phyloP scores from a whole-genome alignment of 2,888 invertebrate species.

The Macropis europaea region DNA sequence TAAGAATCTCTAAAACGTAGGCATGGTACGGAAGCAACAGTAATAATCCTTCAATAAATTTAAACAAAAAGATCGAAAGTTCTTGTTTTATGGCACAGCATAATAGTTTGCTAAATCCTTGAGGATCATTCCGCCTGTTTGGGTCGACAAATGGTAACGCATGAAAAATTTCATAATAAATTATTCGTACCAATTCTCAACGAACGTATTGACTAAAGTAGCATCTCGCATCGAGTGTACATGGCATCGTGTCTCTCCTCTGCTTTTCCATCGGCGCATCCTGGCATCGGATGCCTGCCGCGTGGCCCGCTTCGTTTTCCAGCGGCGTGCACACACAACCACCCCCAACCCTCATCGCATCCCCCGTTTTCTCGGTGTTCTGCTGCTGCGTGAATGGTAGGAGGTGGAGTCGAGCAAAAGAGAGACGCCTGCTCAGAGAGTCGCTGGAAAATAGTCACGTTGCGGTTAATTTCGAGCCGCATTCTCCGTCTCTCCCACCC shows the following conservation, averaged over 20 bases:
- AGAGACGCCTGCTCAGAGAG: slow-evolving; percentile 30
- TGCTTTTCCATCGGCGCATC: slow-evolving; percentile 24
- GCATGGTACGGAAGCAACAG: too few species aligned
- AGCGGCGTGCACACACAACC: slow-evolving; percentile 35
- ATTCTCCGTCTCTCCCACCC: slow-evolving; percentile 36
- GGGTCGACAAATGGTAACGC: too few species aligned
- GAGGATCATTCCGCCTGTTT: too few species aligned
- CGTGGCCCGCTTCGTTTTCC: slow-evolving; percentile 50
- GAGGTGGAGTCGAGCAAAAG: slow-evolving; percentile 20
- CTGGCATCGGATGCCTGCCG: slow-evolving; percentile 30
- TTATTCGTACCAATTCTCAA: too few species aligned
- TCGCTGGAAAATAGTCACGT: slow-evolving; percentile 61
- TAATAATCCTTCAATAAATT: too few species aligned
- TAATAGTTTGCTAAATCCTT: too few species aligned
- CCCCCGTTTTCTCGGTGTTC: slow-evolving; percentile 34
- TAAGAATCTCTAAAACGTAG: too few species aligned
- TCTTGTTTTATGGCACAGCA: too few species aligned
- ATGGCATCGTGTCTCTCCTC: slow-evolving; percentile 1
- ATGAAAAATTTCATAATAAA: too few species aligned
- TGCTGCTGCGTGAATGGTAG: slow-evolving; percentile 37
- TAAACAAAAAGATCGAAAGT: too few species aligned
- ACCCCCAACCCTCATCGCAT: not conserved
- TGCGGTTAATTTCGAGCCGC: slow-evolving; percentile 64
- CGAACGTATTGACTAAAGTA: too few species aligned
- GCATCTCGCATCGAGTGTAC: too few species aligned